Percentiles rank a stretch among this genome's conserved stretches.
phyloP scores from a whole-genome alignment of 2,888 invertebrate species.

The Philaethria dido region DNA sequence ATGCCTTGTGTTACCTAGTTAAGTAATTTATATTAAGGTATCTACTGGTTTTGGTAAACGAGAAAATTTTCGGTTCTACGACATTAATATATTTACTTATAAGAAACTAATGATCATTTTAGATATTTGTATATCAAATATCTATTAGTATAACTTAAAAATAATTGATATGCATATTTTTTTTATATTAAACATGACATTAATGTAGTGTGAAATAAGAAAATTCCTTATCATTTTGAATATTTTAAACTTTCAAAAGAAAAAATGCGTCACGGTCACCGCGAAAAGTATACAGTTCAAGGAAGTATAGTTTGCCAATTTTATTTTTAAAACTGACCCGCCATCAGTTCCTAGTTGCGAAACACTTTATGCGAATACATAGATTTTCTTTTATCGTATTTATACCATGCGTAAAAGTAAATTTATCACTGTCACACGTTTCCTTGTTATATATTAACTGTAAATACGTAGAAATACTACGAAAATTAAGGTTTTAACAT shows the following conservation, averaged over 20 bases:
- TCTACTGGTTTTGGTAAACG: no score
- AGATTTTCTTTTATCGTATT: slow-evolving; percentile 17
- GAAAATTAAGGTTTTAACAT: neutral
- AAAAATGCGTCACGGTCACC: slow-evolving; percentile 54
- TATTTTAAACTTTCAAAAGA: slow-evolving; percentile 30
- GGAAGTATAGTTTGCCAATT: slow-evolving; percentile 74
- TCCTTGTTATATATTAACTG: neutral
- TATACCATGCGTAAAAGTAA: neutral
- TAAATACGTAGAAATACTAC: neutral
- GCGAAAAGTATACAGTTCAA: slow-evolving; percentile 59
- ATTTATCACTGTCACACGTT: slow-evolving; percentile 19
- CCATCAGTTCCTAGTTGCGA: slow-evolving; percentile 55
- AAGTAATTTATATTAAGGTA: neutral
- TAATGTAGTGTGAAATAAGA: slow-evolving; percentile 8
- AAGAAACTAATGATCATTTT: no score
- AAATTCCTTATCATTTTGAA: neutral
- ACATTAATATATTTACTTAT: no score
- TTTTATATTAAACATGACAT: neutral
- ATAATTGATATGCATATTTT: neutral
- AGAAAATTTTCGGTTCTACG: no score
- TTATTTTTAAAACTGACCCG: slow-evolving; percentile 62
- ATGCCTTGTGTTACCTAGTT: neutral
- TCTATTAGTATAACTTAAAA: neutral
- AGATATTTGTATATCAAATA: neutral
- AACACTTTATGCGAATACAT: slow-evolving; percentile 33